These are phyloP conservation scores for Danionella dracula DNA, from an alignment of 2,797 vertebrate species.

Conservation along the genomic window DNA sequence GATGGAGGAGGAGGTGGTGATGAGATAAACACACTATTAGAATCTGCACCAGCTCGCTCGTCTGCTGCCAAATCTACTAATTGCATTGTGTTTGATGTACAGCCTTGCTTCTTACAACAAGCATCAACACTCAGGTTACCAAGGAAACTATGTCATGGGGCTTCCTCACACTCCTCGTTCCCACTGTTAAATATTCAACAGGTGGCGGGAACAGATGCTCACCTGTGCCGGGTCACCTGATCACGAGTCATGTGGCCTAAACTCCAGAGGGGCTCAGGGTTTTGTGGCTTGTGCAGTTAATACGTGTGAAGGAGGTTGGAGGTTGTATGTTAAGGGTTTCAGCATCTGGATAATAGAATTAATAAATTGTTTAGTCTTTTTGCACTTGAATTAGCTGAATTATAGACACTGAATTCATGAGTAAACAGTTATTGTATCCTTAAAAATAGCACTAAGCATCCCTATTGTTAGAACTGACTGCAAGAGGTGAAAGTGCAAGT, in stretches of 20 bases:
- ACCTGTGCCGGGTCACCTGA: constrained; percentile 22
- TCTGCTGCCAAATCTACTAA: constrained; percentile 47
- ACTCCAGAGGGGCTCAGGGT: constrained; percentile 3
- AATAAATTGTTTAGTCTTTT: background rate
- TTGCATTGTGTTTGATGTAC: constrained; percentile 50
- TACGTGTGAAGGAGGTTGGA: background rate
- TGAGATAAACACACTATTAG: constrained; percentile 53
- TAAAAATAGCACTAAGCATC: too few relatives aligned
- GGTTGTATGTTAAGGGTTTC: background rate
- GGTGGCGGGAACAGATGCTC: constrained; percentile 45
- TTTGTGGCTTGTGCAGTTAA: constrained; percentile 13
- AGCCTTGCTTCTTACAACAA: constrained; percentile 36
- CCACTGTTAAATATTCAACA: constrained; percentile 50
- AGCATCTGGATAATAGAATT: background rate
- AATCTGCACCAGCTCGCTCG: constrained; percentile 49
- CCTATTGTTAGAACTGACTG: too few relatives aligned
- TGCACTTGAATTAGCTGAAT: too few relatives aligned
- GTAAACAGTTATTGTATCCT: constrained; percentile 1
- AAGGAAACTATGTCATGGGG: constrained; percentile 38
- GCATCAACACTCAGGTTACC: constrained; percentile 22
- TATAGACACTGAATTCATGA: too few relatives aligned
- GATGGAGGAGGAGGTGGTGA: constrained; percentile 47
- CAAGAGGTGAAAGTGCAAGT: too few relatives aligned
- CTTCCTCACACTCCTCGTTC: constrained; percentile 20
- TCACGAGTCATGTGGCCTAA: constrained; percentile 23